A percentile compares a stretch with the other conserved stretches of the same genome.
Evolutionary conservation across 2,113 vertebrate species (phyloP).

Genomic region (Sinocyclocheilus anshuiensis): DNA sequence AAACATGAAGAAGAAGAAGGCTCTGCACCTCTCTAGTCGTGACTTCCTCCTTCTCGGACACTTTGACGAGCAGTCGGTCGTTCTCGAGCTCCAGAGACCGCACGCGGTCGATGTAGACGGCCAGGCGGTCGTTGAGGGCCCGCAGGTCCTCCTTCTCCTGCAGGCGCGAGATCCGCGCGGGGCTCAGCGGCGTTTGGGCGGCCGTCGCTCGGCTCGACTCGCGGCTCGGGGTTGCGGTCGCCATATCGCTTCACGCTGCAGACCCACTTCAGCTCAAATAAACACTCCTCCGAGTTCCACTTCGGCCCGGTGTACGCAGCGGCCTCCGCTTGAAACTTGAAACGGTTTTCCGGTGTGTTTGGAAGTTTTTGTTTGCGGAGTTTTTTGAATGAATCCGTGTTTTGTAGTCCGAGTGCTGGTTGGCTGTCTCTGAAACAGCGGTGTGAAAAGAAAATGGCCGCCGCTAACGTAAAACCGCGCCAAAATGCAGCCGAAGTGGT

Average conservation of each 20-base stretch:
- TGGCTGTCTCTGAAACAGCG: constrained; percentile 61
- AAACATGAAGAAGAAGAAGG: too few relatives aligned
- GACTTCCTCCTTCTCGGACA: constrained; percentile 96
- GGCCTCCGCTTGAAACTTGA: not conserved
- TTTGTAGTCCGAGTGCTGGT: constrained; percentile 42
- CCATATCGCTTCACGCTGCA: constrained; percentile 68
- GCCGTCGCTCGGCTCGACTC: constrained; percentile 68
- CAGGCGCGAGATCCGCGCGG: constrained; percentile 88
- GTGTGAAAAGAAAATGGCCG: constrained; percentile 81
- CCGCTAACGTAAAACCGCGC: constrained; percentile 69
- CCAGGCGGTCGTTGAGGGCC: constrained; percentile 91
- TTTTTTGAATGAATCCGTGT: constrained; percentile 49
- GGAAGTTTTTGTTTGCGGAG: constrained; percentile 24
- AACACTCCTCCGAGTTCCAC: constrained; percentile 5
- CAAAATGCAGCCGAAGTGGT: constrained; percentile 65
- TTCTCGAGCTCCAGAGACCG: constrained; percentile 93
- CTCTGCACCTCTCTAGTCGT: constrained; percentile 86
- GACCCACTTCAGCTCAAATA: constrained; percentile 21
- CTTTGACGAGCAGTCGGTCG: constrained; percentile 87
- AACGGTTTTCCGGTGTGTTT: not conserved
- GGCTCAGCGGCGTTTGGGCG: constrained; percentile 86
- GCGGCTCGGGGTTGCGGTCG: constrained; percentile 82
- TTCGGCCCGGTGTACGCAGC: not conserved
- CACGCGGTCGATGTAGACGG: constrained; percentile 94
- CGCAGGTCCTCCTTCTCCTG: constrained; percentile 96